Base-by-base conservation (phyloP, 2,797 vertebrate genomes). In the Enteromius trimaculatus region DNA sequence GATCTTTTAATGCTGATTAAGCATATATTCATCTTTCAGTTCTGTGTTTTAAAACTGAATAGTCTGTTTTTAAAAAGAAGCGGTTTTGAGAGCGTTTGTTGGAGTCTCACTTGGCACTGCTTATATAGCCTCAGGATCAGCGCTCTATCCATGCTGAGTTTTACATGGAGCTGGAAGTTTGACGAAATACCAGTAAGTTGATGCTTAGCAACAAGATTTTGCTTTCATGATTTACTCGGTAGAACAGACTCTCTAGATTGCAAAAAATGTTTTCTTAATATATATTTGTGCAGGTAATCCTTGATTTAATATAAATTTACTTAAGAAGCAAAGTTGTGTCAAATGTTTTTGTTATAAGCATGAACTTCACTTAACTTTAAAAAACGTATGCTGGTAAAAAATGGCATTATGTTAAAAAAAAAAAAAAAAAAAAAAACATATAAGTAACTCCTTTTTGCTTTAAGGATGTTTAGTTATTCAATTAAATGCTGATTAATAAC, bases 151-250 rank as follows among this genome's bases (percentile, higher is more conserved):
- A 37, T 64, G 83, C 83, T 84, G 55, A 79, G 71, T 79, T 79
- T 76, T 85, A 55, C 19, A 70, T 77, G 49, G 82, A 66, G 80
- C 80, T 87, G n/a, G 23, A 39, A 42, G 79, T 86, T 74, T 80
- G 26, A 77, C 84, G 71, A 84, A 82, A 86, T 80, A 70, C 83
- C 66, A 84, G 69, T 64, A 75, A 88, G 76, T 77, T 76, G 83
- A 76, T 58, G 81, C 90, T 90, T 90, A 89, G 89, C 88, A 90
- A 90, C 89, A 85, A 77, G 62, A 26, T 74, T 44, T 74, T 77
- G 64, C 78, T 58, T 69, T n/a, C 26, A 7, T 70, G 65, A 77
- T 80, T 85, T 53, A 60, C 47, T 77, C 11, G 0, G 47, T 66
- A 76, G 13, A 71, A 39, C 23, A 21, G 60, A 75, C 60, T 29